Conservation (phyloP, 2,888 invertebrate genomes). For the Cephus rjabovi region DNA sequence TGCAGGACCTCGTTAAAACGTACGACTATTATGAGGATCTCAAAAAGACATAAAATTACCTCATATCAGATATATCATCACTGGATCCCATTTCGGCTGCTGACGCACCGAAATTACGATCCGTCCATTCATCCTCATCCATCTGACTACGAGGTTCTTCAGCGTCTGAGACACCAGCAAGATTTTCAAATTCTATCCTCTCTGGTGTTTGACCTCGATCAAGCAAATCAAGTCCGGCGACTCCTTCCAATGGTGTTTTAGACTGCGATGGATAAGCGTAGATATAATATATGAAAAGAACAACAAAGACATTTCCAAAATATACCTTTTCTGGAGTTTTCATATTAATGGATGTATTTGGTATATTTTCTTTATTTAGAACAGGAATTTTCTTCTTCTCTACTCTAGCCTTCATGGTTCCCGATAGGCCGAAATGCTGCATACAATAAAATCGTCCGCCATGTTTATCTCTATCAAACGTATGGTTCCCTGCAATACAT, state of each 20-base stretch:
- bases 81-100: constrained; percentile 77
- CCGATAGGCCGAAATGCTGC: constrained; percentile 78
- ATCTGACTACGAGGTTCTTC: constrained; percentile 80
- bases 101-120: constrained; percentile 88
- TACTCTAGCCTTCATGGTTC: constrained; percentile 63
- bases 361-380: constrained; percentile 63
- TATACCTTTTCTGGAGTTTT: constrained; percentile 68
- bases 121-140: constrained; percentile 97
- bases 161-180: constrained; percentile 75
- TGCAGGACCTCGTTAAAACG: neutral
- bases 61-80: constrained; percentile 73
- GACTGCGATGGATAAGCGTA: constrained; percentile 34
- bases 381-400: constrained; percentile 57
- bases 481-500: constrained; percentile 55
- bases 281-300: neutral
- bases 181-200: constrained; percentile 83
- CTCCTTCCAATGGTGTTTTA: constrained; percentile 63
- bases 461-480: constrained; percentile 61
- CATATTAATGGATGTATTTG: constrained; percentile 52
- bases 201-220: constrained; percentile 79
- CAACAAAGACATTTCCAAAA: neutral
- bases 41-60: constrained; percentile 50
- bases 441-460: constrained; percentile 78
- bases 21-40: neutral
- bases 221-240: constrained; percentile 68